Percentiles rank a stretch among this genome's conserved stretches.
These are phyloP conservation scores for Sinohyriopsis cumingii DNA, from an alignment of 2,888 invertebrate species.

Conservation along the genomic window DNA sequence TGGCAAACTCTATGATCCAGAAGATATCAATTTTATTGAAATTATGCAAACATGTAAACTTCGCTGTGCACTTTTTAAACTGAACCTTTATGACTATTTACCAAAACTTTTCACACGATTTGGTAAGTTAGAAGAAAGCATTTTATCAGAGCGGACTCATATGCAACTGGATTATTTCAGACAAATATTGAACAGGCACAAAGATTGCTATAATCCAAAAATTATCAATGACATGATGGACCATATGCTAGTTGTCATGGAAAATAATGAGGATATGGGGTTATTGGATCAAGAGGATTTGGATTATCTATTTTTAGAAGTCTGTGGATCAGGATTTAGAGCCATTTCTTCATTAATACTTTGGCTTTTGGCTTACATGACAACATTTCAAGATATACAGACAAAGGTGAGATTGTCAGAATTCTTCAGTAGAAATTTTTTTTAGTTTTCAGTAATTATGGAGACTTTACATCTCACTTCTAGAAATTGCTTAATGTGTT, in stretches of 20 bases:
- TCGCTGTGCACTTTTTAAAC: conserved; percentile 25
- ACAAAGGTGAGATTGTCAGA: conserved; percentile 23
- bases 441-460: no score
- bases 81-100: conserved; percentile 17
- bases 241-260: conserved; percentile 54
- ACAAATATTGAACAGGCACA: conserved; percentile 55
- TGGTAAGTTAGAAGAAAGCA: conserved; percentile 9
- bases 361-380: conserved; percentile 59
- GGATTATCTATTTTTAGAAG: conserved; percentile 51
- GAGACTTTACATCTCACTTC: no score
- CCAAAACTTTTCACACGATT: background rate
- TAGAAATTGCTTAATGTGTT: no score
- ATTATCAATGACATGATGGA: conserved; percentile 52
- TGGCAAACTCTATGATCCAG: conserved; percentile 46
- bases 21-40: conserved; percentile 47
- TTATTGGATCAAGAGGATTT: conserved; percentile 51
- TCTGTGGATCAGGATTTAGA: conserved; percentile 49
- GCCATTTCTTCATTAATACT: conserved; percentile 41
- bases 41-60: conserved; percentile 43
- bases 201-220: conserved; percentile 56
- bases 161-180: conserved; percentile 47
- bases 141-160: conserved; percentile 32
- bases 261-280: conserved; percentile 52
- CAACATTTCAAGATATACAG: conserved; percentile 53
- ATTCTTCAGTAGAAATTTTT: no score